Base-by-base conservation (phyloP, 2,888 invertebrate species). In the Torymus texanus region DNA sequence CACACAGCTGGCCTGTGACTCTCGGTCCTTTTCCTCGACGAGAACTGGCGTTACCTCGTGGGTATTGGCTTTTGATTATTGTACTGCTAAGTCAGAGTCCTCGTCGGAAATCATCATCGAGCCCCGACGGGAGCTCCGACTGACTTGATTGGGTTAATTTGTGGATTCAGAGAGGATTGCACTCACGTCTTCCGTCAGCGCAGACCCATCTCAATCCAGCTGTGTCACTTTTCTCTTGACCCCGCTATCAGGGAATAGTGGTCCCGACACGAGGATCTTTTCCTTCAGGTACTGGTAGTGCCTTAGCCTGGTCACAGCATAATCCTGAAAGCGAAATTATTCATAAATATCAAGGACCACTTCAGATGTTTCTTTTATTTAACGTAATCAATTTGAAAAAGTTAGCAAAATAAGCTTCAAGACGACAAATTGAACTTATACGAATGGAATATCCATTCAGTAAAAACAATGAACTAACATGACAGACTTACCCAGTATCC, bases 401-500 rank as follows among this genome's bases (percentile, higher is more conserved):
- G 62, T 58, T n/a, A 18, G 18, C 2, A 61, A 24, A 21, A 61
- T 41, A 63, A 41, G 13, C 53, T 5, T 53, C 14, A 62, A 13
- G 14, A 10, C 13, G 14, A 21, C 14, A 11, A 70, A 11, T 21
- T 16, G 18, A 18, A 2, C 0, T 3, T 59, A 59, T 4, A 59
- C 18, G 16, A 18, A 41, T 5, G 11, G 13, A 66, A 11, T 12
- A 53, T 12, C 21, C 13, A 51, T 61, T 51, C 16, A 41, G 41
- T 41, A 41, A 8, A 41, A 8, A 8, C 8, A 41, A 41, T 41
- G 5, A 41, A 41, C 29, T 29, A 8, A 29, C 8, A 29, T 8
- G 29, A 8, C 14, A 53, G 51, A 87, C 93, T 93, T 91, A 97
- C 97, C 97, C 97, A 96, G 88, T 98, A 98, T 76, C 97, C 98